phyloP scores from a whole-genome alignment of 2,888 invertebrate species.

The Maniola hyperantus region DNA sequence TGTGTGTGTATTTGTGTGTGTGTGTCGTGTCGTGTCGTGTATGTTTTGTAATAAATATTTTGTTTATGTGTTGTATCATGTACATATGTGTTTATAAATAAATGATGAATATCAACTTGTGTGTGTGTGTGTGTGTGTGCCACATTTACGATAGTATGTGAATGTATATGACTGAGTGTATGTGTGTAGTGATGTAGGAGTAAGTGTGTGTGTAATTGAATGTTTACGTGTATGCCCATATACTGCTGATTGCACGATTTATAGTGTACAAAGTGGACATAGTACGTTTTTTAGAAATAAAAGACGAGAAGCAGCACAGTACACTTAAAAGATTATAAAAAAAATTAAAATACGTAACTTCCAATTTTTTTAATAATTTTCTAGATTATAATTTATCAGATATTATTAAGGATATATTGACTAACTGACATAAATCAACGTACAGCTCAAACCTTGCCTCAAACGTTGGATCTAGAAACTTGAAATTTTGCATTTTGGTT shows the following conservation, averaged over 20 bases:
- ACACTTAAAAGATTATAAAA: conserved; percentile 42
- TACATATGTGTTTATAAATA: not conserved
- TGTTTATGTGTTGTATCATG: not conserved
- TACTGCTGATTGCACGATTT: conserved; percentile 9
- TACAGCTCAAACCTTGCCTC: too few relatives aligned
- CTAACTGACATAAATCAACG: too few relatives aligned
- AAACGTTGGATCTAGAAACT: too few relatives aligned
- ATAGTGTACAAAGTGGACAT: conserved; percentile 57
- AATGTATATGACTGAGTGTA: not conserved
- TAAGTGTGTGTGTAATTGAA: not conserved
- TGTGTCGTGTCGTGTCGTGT: not conserved
- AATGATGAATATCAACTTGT: not conserved
- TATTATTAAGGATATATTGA: too few relatives aligned
- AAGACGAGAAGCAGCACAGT: conserved; percentile 64
- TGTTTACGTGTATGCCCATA: not conserved
- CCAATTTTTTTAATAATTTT: too few relatives aligned
- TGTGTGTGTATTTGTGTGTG: not conserved
- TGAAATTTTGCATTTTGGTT: too few relatives aligned
- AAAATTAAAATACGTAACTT: too few relatives aligned
- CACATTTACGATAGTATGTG: not conserved
- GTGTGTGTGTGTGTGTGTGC: not conserved
- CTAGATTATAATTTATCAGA: too few relatives aligned
- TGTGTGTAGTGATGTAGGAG: not conserved
- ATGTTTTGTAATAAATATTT: not conserved
- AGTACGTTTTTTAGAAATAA: conserved; percentile 58